Evolutionary conservation across 2,113 vertebrate species (phyloP).

Genomic region (human (Homo sapiens)): DNA sequence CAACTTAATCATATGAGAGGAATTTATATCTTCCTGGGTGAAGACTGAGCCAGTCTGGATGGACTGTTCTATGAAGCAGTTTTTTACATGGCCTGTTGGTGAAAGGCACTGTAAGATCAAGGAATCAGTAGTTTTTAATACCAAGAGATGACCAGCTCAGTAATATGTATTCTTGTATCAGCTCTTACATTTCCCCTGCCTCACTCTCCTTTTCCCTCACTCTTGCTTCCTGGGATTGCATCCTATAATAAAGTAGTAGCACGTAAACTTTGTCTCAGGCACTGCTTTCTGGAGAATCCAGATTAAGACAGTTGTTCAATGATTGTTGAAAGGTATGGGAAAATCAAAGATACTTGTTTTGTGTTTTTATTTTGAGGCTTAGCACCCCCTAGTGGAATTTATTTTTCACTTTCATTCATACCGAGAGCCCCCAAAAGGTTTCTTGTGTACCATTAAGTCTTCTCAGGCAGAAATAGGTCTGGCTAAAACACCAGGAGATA

Average conservation of each 20-base stretch:
- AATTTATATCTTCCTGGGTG: not conserved
- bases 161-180: not conserved
- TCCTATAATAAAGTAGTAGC: not conserved
- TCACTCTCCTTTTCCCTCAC: not conserved
- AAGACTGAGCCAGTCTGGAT: not conserved
- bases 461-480: not conserved
- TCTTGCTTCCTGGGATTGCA: not conserved
- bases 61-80: not conserved
- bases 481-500: not conserved
- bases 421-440: not conserved
- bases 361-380: constrained; percentile 54
- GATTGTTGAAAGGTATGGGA: not conserved
- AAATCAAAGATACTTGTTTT: not conserved
- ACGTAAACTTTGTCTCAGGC: not conserved
- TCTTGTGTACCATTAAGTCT: not conserved
- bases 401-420: not conserved
- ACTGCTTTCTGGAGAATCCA: not conserved
- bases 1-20: not conserved
- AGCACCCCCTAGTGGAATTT: constrained; percentile 53
- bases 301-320: not conserved
- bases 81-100: not conserved
- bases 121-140: not conserved
- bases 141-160: not conserved
- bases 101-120: not conserved
- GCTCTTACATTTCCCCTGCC: not conserved